Percentiles rank a stretch among this genome's conserved stretches.
phyloP scores from a whole-genome alignment of 1,140 invertebrate genomes.

The Psix sp. region DNA sequence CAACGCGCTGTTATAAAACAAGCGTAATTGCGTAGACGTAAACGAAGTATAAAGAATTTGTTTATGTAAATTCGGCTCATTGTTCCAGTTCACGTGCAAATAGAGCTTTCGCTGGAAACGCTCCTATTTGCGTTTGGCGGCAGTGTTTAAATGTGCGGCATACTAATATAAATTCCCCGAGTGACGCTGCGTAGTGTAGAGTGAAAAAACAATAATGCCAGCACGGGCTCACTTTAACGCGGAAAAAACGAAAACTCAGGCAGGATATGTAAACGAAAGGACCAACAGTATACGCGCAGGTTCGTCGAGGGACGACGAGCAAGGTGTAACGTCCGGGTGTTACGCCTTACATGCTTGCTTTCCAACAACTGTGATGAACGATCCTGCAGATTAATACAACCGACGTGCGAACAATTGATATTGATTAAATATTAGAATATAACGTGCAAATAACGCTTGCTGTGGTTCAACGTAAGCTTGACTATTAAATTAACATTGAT shows the following conservation, averaged over 20 bases:
- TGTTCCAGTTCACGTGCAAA: constrained; percentile 12
- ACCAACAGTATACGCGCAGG: neutral
- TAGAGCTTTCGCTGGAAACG: neutral
- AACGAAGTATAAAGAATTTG: constrained; percentile 33
- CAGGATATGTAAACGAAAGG: neutral
- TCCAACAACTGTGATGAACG: neutral
- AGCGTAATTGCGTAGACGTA: constrained; percentile 1
- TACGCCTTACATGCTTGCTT: neutral
- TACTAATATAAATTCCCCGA: constrained; percentile 40
- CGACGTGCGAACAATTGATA: neutral
- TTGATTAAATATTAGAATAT: neutral
- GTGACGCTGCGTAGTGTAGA: constrained; percentile 6
- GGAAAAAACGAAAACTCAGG: constrained; percentile 21
- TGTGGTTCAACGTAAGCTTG: neutral
- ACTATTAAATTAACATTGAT: neutral
- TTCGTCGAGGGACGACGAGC: neutral
- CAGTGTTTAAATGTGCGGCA: constrained; percentile 26
- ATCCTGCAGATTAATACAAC: neutral
- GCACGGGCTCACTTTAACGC: constrained; percentile 23
- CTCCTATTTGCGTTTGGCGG: constrained; percentile 21
- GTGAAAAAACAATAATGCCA: constrained; percentile 27
- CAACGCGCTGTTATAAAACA: constrained; percentile 16
- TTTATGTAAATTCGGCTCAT: constrained; percentile 29
- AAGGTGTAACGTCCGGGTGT: neutral
- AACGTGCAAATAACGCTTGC: neutral